A percentile compares a stretch with the other conserved stretches of the same genome.
phyloP scores from a whole-genome alignment of 2,113 vertebrate genomes.

The Rallus limicola region DNA sequence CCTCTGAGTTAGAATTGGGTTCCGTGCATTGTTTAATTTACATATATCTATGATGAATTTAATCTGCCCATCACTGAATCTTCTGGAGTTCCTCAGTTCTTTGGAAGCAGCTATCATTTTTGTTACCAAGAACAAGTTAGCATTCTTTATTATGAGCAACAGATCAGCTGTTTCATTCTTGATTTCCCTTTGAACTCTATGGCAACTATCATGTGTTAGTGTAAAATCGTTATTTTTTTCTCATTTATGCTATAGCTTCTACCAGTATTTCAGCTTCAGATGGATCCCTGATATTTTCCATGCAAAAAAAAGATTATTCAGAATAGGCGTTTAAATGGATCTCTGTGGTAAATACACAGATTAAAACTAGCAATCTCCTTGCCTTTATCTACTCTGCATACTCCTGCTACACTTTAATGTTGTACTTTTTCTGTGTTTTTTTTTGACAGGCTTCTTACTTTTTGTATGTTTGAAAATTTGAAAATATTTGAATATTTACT shows the following conservation, averaged over 20 bases:
- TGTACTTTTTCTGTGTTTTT: background rate
- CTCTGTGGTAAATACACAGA: background rate
- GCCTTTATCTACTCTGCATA: background rate
- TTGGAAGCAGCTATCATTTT: background rate
- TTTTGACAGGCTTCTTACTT: background rate
- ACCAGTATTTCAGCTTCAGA: background rate
- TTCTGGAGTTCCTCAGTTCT: background rate
- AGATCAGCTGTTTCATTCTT: background rate
- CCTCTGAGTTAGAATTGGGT: background rate
- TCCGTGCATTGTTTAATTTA: background rate
- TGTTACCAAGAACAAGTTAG: background rate
- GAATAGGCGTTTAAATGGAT: background rate
- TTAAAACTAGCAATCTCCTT: background rate
- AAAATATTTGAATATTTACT: background rate
- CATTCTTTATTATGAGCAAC: background rate
- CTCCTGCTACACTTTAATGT: background rate
- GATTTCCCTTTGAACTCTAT: background rate
- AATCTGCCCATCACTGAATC: background rate
- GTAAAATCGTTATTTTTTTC: background rate
- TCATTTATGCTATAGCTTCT: background rate
- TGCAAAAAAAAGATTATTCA: background rate
- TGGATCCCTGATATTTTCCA: background rate
- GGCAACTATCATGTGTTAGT: background rate
- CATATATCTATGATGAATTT: background rate
- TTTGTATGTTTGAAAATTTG: background rate